These are phyloP conservation scores for Neostethus bicornis DNA, from an alignment of 2,797 vertebrate genomes.

Conservation along the genomic window DNA sequence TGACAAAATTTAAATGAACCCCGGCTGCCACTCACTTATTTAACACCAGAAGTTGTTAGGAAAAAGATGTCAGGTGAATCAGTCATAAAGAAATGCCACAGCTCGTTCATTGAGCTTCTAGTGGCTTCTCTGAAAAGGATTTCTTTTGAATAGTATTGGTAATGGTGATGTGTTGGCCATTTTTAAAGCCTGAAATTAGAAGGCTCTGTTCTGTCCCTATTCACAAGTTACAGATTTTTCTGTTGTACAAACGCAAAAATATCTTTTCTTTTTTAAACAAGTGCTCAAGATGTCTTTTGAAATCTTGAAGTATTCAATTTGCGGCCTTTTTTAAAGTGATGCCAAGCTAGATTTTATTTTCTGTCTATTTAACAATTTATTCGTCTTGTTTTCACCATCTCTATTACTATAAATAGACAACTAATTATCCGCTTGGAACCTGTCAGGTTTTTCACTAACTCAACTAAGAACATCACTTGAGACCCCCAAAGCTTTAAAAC, in stretches of 20 bases:
- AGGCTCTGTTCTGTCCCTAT: not conserved
- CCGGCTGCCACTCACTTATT: not conserved
- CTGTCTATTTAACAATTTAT: not conserved
- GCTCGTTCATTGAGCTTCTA: not conserved
- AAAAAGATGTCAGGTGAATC: not conserved
- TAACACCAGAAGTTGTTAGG: not conserved
- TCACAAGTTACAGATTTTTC: not conserved
- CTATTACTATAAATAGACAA: not conserved
- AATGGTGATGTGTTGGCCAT: not conserved
- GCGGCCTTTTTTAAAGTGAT: no score
- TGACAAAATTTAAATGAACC: not conserved
- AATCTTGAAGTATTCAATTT: no score
- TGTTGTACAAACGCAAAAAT: not conserved
- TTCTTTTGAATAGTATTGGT: not conserved
- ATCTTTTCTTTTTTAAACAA: not conserved
- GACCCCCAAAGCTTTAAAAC: slow-evolving; percentile 27
- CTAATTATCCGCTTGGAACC: slow-evolving; percentile 18
- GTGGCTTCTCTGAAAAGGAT: not conserved
- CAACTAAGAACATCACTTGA: slow-evolving; percentile 36
- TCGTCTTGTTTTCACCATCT: slow-evolving; percentile 9
- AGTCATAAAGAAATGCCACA: not conserved
- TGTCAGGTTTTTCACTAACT: slow-evolving; percentile 36
- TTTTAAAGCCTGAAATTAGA: not conserved
- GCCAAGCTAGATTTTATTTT: not conserved
- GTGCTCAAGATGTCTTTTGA: not conserved